phyloP scores from a whole-genome alignment of 2,113 vertebrate species.

The Lampris megalopsis region DNA sequence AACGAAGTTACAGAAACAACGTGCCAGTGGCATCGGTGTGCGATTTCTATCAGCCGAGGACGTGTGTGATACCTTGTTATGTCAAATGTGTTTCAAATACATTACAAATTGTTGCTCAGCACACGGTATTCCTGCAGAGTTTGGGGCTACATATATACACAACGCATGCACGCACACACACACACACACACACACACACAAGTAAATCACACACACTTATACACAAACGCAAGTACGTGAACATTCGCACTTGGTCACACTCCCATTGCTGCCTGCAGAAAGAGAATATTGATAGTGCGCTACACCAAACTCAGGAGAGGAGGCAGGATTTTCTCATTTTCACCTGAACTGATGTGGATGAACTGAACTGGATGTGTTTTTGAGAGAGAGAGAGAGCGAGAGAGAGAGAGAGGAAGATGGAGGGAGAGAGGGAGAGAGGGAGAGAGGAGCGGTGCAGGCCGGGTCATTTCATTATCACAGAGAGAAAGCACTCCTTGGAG shows the following conservation, averaged over 20 bases:
- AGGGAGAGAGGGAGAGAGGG: neutral
- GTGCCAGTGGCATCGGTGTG: slow-evolving; percentile 59
- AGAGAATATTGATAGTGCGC: slow-evolving; percentile 74
- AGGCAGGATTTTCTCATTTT: slow-evolving; percentile 79
- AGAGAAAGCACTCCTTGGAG: slow-evolving; percentile 77
- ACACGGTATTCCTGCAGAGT: neutral
- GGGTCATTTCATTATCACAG: slow-evolving; percentile 82
- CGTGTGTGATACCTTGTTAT: slow-evolving; percentile 55
- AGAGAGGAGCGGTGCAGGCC: slow-evolving; percentile 61
- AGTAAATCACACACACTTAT: neutral
- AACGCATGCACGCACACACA: slow-evolving; percentile 16
- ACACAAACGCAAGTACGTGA: slow-evolving; percentile 39
- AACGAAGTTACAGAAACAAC: slow-evolving; percentile 54
- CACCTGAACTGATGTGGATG: slow-evolving; percentile 50
- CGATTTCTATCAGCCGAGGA: slow-evolving; percentile 52
- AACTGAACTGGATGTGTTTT: slow-evolving; percentile 68
- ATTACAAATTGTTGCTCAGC: slow-evolving; percentile 50
- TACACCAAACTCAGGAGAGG: slow-evolving; percentile 69
- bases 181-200: neutral
- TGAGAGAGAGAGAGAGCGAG: slow-evolving; percentile 55
- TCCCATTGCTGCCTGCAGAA: slow-evolving; percentile 53
- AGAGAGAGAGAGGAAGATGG: neutral
- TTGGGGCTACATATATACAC: neutral
- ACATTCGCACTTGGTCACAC: slow-evolving; percentile 38
- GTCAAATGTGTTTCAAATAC: slow-evolving; percentile 57